These are phyloP conservation scores for Helleia helle DNA, from an alignment of 2,888 invertebrate species.

Conservation along the genomic window DNA sequence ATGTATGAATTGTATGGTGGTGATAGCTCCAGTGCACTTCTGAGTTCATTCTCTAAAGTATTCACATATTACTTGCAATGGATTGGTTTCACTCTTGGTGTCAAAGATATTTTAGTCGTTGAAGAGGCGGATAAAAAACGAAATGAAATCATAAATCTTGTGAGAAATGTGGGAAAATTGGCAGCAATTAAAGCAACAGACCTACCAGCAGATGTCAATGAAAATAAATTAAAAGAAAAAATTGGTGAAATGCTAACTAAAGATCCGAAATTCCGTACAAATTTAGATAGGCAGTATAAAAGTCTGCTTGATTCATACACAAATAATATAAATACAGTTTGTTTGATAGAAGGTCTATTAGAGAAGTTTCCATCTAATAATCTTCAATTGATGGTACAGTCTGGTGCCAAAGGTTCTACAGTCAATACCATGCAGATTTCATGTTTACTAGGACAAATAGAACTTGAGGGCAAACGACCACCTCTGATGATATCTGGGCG, in stretches of 20 bases:
- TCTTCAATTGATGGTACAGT: constrained; percentile 98
- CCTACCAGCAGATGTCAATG: constrained; percentile 72
- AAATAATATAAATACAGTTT: constrained; percentile 90
- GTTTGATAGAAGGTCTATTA: constrained; percentile 88
- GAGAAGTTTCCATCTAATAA: constrained; percentile 95
- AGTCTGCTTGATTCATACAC: constrained; percentile 85
- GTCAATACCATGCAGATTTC: constrained; percentile 99
- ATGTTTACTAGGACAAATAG: constrained; percentile 97
- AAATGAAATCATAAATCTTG: constrained; percentile 77
- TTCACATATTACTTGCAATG: constrained; percentile 93
- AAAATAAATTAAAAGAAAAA: constrained; percentile 75
- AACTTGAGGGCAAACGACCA: constrained; percentile 97
- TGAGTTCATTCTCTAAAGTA: constrained; percentile 93
- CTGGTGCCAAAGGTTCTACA: constrained; percentile 98
- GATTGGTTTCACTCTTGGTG: constrained; percentile 95
- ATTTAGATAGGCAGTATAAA: constrained; percentile 90
- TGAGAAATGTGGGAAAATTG: constrained; percentile 75
- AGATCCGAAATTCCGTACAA: constrained; percentile 84
- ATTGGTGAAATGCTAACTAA: constrained; percentile 80
- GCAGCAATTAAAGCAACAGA: constrained; percentile 82
- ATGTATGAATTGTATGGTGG: constrained; percentile 97
- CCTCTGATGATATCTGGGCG: constrained; percentile 95
- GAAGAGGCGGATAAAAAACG: constrained; percentile 82
- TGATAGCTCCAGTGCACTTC: constrained; percentile 82
- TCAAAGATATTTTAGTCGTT: constrained; percentile 92